Evolutionary conservation across 1,140 invertebrate species (phyloP), one percentile per base, ranked within the genome.

Genomic region (Belonocnema kinseyi): DNA sequence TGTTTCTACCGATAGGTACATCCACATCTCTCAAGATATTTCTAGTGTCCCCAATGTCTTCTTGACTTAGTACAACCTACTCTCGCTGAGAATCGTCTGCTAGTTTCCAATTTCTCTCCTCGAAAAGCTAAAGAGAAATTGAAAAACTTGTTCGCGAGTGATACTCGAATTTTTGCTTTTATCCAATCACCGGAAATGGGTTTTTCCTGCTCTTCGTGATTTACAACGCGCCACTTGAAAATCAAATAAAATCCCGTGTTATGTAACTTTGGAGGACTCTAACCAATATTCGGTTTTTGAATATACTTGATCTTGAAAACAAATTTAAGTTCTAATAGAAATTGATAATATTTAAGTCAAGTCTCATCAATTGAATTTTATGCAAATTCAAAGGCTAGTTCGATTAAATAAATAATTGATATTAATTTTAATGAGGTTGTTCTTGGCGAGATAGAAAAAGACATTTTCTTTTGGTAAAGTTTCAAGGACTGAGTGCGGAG

Each of bases 1-100:
- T n/a, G 58, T 61, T 56, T 80, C 61, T 46, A 71, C 73, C 26
- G 46, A 76, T 77, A 76, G 53, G 53, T 54, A 76, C 74, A 33
- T 33, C 26, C 26, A 80, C 74, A 56, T 77, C 40, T 66, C 72
- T 19, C 50, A 40, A 58, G 50, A 51, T 72, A 72, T 72, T 72
- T 72, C 71, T 51, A 72, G 71, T 58, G 19, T 58, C 40, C 40
- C 40, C 40, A 46, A 66, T 46, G n/a, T 40, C 21, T 66, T 66
- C 54, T 19, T 5, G 58, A 33, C 61, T 66, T 66, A 66, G 61
- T 66, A 40, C 26, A 66, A 40, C 40, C 61, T 33, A 26, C 33
- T 66, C 61, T 66, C 40, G 33, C 40, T 66, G 61, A 40, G 26
- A 66, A 66, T 14, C 16, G 21, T 33, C 61, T 66, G 14, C 26